Percentiles rank a stretch among this genome's conserved stretches.
These are phyloP conservation scores for Pithys albifrons DNA, from an alignment of 2,113 vertebrate genomes.

Conservation along the genomic window DNA sequence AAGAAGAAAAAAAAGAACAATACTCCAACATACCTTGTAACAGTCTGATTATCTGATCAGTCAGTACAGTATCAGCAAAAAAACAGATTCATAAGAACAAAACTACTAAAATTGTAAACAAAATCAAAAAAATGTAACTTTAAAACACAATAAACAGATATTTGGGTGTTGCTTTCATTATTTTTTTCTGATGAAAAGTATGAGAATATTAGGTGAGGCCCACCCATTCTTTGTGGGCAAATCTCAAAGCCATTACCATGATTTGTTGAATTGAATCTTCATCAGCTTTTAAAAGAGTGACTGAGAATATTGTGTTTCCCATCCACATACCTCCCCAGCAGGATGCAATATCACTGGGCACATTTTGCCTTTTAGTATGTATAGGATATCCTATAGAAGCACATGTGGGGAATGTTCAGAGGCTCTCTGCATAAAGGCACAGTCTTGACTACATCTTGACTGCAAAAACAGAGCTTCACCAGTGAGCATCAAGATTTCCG, in stretches of 20 bases:
- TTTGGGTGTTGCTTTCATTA: neutral
- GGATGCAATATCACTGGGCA: neutral
- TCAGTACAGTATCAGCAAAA: neutral
- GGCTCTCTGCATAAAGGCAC: neutral
- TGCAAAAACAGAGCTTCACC: neutral
- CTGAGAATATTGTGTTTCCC: neutral
- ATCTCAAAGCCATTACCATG: neutral
- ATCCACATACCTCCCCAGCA: neutral
- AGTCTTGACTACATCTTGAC: neutral
- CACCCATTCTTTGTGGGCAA: neutral
- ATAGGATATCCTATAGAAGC: neutral
- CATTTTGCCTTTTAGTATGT: neutral
- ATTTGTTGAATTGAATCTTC: neutral
- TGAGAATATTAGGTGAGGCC: fast-evolving
- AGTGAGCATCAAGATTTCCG: fast-evolving
- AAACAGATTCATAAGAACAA: neutral
- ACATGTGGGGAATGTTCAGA: neutral
- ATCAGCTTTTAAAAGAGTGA: neutral
- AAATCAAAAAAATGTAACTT: neutral
- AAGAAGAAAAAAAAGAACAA: neutral
- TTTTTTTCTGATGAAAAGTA: neutral
- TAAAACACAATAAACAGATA: neutral
- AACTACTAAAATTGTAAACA: neutral
- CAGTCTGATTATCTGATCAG: neutral
- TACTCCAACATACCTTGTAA: neutral